These are phyloP conservation scores for Aegithalos caudatus DNA, from an alignment of 2,113 vertebrate genomes.

Conservation along the genomic window DNA sequence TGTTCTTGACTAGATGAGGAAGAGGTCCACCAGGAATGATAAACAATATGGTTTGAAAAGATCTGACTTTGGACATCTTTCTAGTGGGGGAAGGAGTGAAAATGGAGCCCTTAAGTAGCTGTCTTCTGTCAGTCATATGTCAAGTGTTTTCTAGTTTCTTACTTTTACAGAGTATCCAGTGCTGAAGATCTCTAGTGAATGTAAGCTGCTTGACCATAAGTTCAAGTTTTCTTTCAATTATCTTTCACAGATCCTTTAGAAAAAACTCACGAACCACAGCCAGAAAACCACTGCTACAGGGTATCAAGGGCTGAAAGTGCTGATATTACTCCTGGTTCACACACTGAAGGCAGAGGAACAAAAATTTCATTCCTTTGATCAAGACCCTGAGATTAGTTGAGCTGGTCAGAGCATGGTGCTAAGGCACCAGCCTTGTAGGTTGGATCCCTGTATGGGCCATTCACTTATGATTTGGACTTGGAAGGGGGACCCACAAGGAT, in stretches of 20 bases:
- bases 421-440: neutral
- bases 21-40: neutral
- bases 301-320: neutral
- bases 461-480: neutral
- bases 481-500: neutral
- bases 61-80: neutral
- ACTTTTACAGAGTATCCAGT: neutral
- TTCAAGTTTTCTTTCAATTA: neutral
- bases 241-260: neutral
- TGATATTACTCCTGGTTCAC: neutral
- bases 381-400: neutral
- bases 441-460: neutral
- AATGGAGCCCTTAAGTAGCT: neutral
- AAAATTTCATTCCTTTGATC: neutral
- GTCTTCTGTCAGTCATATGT: neutral
- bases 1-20: neutral
- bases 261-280: neutral
- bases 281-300: neutral
- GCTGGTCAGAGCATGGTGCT: neutral
- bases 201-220: neutral
- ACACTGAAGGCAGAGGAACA: neutral
- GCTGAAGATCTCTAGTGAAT: neutral
- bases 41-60: neutral
- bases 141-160: neutral
- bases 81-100: neutral